These are phyloP conservation scores for Bucorvus abyssinicus DNA, from an alignment of 2,797 vertebrate genomes.

Conservation along the genomic window DNA sequence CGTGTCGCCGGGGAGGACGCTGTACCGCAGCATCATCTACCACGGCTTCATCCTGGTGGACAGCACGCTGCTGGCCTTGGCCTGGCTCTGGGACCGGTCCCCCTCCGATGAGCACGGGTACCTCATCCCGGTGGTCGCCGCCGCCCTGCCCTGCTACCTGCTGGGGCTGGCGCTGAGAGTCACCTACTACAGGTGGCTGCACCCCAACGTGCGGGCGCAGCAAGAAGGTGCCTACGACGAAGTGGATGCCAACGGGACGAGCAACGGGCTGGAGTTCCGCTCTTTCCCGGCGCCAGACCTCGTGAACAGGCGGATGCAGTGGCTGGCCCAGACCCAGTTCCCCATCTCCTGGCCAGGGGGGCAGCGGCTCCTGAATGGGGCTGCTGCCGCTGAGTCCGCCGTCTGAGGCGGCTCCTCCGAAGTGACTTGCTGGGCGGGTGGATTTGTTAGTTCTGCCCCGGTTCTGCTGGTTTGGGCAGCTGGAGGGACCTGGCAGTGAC, in stretches of 20 bases:
- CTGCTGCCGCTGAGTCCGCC: neutral
- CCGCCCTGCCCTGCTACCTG: conserved; percentile 73
- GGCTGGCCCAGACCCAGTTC: conserved; percentile 52
- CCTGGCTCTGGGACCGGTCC: conserved; percentile 77
- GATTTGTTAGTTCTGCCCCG: neutral
- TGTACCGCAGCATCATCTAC: conserved; percentile 84
- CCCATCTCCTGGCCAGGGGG: fast-evolving
- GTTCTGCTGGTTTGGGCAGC: neutral
- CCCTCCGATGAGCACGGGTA: conserved; percentile 44
- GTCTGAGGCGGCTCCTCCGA: neutral
- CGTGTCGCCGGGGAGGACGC: conserved; percentile 82
- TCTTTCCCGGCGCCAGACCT: fast-evolving
- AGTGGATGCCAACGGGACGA: conserved; percentile 17
- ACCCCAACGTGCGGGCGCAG: conserved; percentile 73
- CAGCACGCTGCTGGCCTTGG: conserved; percentile 73
- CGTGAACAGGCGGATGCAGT: conserved; percentile 44
- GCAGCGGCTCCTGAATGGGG: neutral
- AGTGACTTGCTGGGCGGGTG: neutral
- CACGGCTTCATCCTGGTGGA: conserved; percentile 83
- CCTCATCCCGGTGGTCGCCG: conserved; percentile 7
- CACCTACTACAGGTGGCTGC: conserved; percentile 87
- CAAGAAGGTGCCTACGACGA: neutral
- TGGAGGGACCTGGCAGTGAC: neutral
- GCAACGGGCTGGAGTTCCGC: fast-evolving
- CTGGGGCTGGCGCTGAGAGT: conserved; percentile 82